These are phyloP conservation scores for Zoanthus sociatus DNA, from an alignment of 92 coral and sea anemone genomes.

Conservation along the genomic window DNA sequence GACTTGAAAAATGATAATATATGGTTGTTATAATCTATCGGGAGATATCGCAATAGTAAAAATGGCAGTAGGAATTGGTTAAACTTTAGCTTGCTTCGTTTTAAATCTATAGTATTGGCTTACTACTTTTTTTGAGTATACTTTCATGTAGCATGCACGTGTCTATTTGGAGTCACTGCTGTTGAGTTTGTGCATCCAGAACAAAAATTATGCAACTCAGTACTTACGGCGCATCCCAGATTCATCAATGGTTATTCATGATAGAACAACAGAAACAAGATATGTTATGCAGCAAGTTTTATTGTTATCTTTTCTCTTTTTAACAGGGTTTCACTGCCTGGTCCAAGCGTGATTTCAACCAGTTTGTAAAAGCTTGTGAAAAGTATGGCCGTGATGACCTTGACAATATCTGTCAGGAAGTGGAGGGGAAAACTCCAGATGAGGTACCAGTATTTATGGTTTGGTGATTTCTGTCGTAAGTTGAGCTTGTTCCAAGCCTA, in stretches of 20 bases:
- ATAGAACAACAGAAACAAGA: background rate
- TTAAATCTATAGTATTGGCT: no score
- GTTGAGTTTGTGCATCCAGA: no score
- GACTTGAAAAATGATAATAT: background rate
- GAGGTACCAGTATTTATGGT: slow-evolving; percentile 59
- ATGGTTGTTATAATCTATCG: background rate
- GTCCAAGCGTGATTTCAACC: slow-evolving; percentile 99
- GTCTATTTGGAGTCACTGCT: background rate
- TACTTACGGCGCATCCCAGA: no score
- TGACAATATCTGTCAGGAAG: slow-evolving; percentile 96
- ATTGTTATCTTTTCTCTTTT: background rate
- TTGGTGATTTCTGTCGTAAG: background rate
- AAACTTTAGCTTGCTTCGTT: no score
- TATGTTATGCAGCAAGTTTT: no score
- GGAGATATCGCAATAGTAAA: background rate
- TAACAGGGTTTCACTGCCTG: slow-evolving; percentile 94
- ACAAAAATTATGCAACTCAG: no score
- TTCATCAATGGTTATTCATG: no score
- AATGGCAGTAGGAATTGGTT: background rate
- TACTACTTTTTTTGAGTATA: no score
- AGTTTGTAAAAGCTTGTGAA: slow-evolving; percentile 96
- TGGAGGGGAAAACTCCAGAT: slow-evolving; percentile 96
- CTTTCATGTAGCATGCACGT: no score
- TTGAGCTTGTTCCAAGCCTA: no score
- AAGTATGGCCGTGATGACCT: slow-evolving; percentile 96